These are phyloP conservation scores for Scolopax bukidnonensis DNA, from an alignment of 2,797 vertebrate species.

Conservation along the genomic window DNA sequence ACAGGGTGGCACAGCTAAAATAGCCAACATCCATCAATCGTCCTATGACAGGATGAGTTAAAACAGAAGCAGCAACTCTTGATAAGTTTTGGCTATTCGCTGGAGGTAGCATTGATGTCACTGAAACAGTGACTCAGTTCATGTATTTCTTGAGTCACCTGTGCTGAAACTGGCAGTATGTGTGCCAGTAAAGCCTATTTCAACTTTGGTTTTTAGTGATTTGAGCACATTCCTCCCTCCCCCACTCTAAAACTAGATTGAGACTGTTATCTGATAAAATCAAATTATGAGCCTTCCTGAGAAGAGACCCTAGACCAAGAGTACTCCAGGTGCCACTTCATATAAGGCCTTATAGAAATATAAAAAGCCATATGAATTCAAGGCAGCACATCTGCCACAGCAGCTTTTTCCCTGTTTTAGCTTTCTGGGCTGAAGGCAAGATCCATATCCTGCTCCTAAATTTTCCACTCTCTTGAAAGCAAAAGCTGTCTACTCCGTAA, in stretches of 20 bases:
- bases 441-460: not conserved
- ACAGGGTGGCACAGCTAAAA: not conserved
- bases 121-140: slow-evolving; percentile 23
- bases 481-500: not conserved
- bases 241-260: not conserved
- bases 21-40: not conserved
- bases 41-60: not conserved
- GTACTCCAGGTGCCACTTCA: not conserved
- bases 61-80: not conserved
- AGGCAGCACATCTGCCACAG: not conserved
- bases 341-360: not conserved
- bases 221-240: not conserved
- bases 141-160: slow-evolving; percentile 17
- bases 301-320: not conserved
- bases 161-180: not conserved
- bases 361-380: not conserved
- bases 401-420: not conserved
- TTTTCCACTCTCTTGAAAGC: not conserved
- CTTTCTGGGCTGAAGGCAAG: not conserved
- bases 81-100: not conserved
- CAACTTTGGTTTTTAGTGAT: not conserved
- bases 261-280: not conserved
- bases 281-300: not conserved
- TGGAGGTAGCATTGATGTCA: slow-evolving; percentile 3
- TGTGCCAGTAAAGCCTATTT: slow-evolving; percentile 16